These are phyloP conservation scores for Pao palembangensis DNA, from an alignment of 2,113 vertebrate species.

Conservation along the genomic window DNA sequence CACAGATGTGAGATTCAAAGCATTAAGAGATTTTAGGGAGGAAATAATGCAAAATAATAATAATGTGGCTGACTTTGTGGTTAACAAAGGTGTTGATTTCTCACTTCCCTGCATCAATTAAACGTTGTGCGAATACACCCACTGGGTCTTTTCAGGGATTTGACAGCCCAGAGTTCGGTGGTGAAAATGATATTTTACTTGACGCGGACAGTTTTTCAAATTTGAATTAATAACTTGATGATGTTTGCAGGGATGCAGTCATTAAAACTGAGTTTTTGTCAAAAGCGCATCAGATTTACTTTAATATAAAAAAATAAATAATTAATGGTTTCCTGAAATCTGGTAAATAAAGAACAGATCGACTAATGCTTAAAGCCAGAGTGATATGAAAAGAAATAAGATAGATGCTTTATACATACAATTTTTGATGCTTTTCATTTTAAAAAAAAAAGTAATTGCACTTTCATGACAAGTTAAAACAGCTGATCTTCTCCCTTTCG, in stretches of 20 bases:
- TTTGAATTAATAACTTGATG: constrained; percentile 7
- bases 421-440: too few relatives aligned
- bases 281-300: constrained; percentile 20
- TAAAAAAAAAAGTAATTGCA: background rate
- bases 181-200: constrained; percentile 9
- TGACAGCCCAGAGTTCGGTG: background rate
- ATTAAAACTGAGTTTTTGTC: constrained; percentile 7
- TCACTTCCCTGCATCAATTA: too few relatives aligned
- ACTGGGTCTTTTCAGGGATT: too few relatives aligned
- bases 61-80: too few relatives aligned
- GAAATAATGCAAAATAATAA: too few relatives aligned
- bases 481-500: constrained; percentile 43
- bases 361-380: constrained; percentile 3
- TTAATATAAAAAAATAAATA: constrained; percentile 3
- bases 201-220: constrained; percentile 2
- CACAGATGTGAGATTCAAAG: too few relatives aligned
- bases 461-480: constrained; percentile 37
- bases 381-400: constrained; percentile 24
- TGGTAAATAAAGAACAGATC: constrained; percentile 25
- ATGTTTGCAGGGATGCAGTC: background rate
- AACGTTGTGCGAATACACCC: too few relatives aligned
- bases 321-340: background rate
- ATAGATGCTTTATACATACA: background rate
- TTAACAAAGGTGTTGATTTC: too few relatives aligned
- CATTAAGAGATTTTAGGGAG: too few relatives aligned